Evolutionary conservation across 2,113 vertebrate genomes (phyloP).

Genomic region (Sitta europaea): DNA sequence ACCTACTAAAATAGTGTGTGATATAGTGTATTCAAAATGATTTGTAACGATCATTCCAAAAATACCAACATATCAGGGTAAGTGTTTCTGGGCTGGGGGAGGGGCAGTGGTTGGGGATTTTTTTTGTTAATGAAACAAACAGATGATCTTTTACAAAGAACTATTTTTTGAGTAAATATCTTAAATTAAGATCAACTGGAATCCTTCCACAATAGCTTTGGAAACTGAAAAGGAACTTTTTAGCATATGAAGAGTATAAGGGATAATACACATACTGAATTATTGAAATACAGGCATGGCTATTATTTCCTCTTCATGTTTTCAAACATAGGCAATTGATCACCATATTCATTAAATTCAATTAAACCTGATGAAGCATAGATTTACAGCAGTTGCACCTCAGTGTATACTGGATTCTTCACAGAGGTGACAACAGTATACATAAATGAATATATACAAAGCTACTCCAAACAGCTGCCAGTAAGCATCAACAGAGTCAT

Average conservation of each 20-base stretch:
- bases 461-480: neutral
- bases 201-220: neutral
- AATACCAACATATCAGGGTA: neutral
- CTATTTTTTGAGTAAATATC: neutral
- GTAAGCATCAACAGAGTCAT: neutral
- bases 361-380: neutral
- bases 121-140: neutral
- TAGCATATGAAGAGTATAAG: neutral
- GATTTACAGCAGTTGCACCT: neutral
- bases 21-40: neutral
- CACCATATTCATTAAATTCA: neutral
- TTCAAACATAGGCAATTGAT: neutral
- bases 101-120: fast-evolving
- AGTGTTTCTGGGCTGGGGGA: neutral
- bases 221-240: neutral
- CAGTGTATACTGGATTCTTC: neutral
- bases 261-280: neutral
- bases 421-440: neutral
- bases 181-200: neutral
- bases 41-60: neutral
- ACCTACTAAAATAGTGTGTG: neutral
- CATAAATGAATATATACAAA: neutral
- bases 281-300: neutral
- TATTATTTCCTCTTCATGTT: neutral
- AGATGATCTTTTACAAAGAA: neutral